Evolutionary conservation across 2,888 invertebrate genomes (phyloP).

Genomic region (Graphium colonna): DNA sequence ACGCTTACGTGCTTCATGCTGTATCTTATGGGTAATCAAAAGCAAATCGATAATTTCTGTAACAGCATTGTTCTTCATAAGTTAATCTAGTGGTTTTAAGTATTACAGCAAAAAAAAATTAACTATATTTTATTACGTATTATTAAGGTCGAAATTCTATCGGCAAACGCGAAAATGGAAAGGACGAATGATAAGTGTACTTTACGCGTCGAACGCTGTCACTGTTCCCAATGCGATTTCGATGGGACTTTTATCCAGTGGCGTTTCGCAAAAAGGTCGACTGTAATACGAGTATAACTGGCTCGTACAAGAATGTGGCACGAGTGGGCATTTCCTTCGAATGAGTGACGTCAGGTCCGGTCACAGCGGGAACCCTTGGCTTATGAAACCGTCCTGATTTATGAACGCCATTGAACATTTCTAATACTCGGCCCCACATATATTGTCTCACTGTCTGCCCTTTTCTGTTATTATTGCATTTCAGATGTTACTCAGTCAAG

Average conservation of each 20-base stretch:
- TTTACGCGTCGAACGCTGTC: slow-evolving; percentile 63
- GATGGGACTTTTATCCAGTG: slow-evolving; percentile 59
- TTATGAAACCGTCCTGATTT: slow-evolving; percentile 37
- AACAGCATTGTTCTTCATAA: too few relatives aligned
- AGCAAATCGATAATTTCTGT: slow-evolving; percentile 30
- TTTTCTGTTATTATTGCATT: too few relatives aligned
- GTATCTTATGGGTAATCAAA: slow-evolving; percentile 1
- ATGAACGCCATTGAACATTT: slow-evolving; percentile 34
- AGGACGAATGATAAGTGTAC: slow-evolving; percentile 58
- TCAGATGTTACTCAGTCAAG: not conserved
- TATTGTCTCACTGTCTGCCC: not conserved
- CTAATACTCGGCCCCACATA: slow-evolving; percentile 43
- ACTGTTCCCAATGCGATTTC: slow-evolving; percentile 59
- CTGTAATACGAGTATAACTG: slow-evolving; percentile 42
- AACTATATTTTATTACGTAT: too few relatives aligned
- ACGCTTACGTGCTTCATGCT: too few relatives aligned
- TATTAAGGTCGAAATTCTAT: slow-evolving; percentile 47
- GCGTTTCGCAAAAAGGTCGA: slow-evolving; percentile 51
- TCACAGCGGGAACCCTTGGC: slow-evolving; percentile 41
- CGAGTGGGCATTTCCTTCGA: slow-evolving; percentile 55
- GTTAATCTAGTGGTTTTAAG: too few relatives aligned
- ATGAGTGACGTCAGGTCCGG: slow-evolving; percentile 57
- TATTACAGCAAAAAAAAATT: too few relatives aligned
- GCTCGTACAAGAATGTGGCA: slow-evolving; percentile 52
- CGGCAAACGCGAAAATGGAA: slow-evolving; percentile 30